A percentile compares a stretch with the other conserved stretches of the same genome.
phyloP scores from a whole-genome alignment of 2,797 vertebrate species.

The Catamblyrhynchus diadema region DNA sequence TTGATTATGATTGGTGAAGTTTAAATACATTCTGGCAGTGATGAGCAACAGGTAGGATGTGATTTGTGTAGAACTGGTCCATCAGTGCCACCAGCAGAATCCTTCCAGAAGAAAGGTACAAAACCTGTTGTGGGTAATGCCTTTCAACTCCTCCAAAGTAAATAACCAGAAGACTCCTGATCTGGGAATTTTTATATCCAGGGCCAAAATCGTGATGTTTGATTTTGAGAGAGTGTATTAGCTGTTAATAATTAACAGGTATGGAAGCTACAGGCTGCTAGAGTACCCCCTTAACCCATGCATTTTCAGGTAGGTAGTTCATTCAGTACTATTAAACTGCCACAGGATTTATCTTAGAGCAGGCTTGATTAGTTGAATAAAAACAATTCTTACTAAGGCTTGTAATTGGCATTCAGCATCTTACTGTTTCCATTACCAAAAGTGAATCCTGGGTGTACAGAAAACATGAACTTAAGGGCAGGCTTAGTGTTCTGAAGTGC shows the following conservation, averaged over 20 bases:
- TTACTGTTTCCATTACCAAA: not conserved
- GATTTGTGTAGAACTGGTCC: not conserved
- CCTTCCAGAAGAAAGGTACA: not conserved
- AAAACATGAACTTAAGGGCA: not conserved
- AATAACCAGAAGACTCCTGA: not conserved
- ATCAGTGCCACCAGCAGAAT: not conserved
- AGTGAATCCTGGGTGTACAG: not conserved
- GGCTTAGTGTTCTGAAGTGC: not conserved
- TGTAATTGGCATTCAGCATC: not conserved
- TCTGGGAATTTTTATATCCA: not conserved
- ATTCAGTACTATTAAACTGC: not conserved
- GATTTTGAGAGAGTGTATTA: not conserved
- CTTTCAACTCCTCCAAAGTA: not conserved
- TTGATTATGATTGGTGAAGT: not conserved
- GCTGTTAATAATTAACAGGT: slow-evolving; percentile 29
- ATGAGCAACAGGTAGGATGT: not conserved
- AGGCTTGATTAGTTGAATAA: not conserved
- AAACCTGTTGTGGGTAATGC: not conserved
- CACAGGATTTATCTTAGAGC: not conserved
- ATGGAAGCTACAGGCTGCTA: not conserved
- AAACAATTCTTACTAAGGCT: not conserved
- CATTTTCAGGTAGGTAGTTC: not conserved
- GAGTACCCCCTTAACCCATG: not conserved
- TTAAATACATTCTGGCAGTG: not conserved
- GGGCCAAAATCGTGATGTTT: not conserved